Conservation (phyloP, 1,140 invertebrate genomes). For the Goniozus legneri region DNA sequence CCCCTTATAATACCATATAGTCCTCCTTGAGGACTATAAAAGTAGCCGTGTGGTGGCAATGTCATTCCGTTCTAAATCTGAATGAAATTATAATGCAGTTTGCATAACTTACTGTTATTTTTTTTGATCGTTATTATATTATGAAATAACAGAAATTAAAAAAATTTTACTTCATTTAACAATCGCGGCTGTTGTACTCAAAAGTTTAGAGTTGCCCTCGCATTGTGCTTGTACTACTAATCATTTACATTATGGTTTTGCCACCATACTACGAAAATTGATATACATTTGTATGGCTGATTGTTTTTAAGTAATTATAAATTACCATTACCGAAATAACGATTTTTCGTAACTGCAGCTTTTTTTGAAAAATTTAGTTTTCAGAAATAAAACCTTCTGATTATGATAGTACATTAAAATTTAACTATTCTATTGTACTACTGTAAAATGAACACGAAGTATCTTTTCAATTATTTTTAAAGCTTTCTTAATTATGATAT, state of each 20-base stretch:
- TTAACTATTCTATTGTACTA: background rate
- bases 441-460: background rate
- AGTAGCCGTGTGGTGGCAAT: conserved; percentile 16
- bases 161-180: background rate
- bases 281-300: too few relatives aligned
- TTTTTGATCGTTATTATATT: background rate
- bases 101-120: background rate
- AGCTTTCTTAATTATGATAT: conserved; percentile 11
- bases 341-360: background rate
- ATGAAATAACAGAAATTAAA: background rate
- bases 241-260: too few relatives aligned
- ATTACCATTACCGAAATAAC: background rate
- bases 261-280: too few relatives aligned
- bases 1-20: conserved; percentile 29
- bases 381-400: conserved; percentile 8
- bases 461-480: background rate
- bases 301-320: too few relatives aligned
- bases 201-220: too few relatives aligned
- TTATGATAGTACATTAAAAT: conserved; percentile 7
- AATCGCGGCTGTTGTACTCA: background rate
- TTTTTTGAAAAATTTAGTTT: background rate
- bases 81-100: background rate
- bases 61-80: background rate
- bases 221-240: too few relatives aligned
- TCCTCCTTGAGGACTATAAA: conserved; percentile 27